phyloP scores from a whole-genome alignment of 1,140 invertebrate genomes.

The Prorops nasuta region DNA sequence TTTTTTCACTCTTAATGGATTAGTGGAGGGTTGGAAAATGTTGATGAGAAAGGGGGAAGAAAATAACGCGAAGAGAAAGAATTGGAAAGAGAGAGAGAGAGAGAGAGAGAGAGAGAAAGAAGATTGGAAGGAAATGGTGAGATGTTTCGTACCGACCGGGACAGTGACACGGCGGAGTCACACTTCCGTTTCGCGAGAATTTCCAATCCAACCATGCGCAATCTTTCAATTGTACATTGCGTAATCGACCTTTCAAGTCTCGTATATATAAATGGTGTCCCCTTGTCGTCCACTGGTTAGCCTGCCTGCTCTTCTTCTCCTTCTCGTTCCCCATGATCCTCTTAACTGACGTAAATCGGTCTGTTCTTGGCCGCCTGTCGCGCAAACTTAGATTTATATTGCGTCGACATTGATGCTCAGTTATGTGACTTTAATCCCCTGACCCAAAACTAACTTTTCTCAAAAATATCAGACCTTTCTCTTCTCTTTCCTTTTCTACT shows the following conservation, averaged over 20 bases:
- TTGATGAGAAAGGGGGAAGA: not conserved
- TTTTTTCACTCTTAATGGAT: no score
- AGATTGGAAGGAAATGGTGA: no score
- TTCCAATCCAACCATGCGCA: conserved; percentile 18
- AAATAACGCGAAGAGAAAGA: not conserved
- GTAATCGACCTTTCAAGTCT: not conserved
- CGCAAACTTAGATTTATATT: not conserved
- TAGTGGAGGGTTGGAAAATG: not conserved
- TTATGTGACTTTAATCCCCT: no score
- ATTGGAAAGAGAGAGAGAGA: not conserved
- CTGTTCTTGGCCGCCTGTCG: conserved; percentile 5
- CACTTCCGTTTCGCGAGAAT: conserved; percentile 18
- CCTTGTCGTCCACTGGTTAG: not conserved
- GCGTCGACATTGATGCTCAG: no score
- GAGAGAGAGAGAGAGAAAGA: not conserved
- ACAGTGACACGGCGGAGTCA: no score
- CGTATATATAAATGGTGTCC: conserved; percentile 1
- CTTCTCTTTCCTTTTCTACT: not conserved
- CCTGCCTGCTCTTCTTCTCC: no score
- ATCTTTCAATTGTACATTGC: conserved; percentile 24
- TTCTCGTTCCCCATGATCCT: no score
- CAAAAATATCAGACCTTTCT: not conserved
- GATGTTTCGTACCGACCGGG: no score
- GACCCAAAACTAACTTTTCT: no score
- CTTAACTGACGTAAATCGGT: conserved; percentile 14